phyloP scores from a whole-genome alignment of 2,797 vertebrate genomes.

The Tauraco hartlaubi region DNA sequence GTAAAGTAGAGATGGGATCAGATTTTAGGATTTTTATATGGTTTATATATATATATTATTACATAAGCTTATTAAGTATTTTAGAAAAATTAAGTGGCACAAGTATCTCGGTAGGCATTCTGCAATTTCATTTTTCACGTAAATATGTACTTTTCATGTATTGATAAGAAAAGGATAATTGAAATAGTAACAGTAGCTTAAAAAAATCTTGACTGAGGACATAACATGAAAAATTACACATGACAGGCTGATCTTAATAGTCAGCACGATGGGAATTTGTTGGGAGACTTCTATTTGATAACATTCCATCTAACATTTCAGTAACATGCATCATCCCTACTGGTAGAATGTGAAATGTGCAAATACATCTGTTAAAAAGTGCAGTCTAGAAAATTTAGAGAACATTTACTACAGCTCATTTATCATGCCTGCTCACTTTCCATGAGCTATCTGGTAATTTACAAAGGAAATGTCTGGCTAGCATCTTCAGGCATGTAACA shows the following conservation, averaged over 20 bases:
- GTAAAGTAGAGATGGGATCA: neutral
- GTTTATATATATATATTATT: neutral
- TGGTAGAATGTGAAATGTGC: conserved; percentile 53
- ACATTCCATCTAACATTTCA: conserved; percentile 62
- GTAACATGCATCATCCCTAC: conserved; percentile 29
- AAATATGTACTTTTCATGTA: neutral
- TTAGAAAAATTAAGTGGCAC: neutral
- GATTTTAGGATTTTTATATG: neutral
- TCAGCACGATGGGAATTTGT: neutral
- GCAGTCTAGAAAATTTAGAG: neutral
- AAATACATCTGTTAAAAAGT: conserved; percentile 76
- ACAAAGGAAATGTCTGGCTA: conserved; percentile 22
- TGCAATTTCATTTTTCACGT: neutral
- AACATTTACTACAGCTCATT: conserved; percentile 28
- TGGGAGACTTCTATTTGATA: conserved; percentile 70
- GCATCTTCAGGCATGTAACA: neutral
- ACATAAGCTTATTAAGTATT: neutral
- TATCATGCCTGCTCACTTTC: conserved; percentile 62
- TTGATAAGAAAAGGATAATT: neutral
- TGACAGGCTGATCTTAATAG: neutral
- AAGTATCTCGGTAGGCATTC: neutral
- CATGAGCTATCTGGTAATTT: conserved; percentile 21
- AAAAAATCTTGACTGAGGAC: neutral
- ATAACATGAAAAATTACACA: neutral
- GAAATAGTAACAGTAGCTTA: neutral